Percentiles rank a stretch among this genome's conserved stretches.
These are phyloP conservation scores for Acleris sparsana DNA, from an alignment of 2,888 invertebrate species.

Conservation along the genomic window DNA sequence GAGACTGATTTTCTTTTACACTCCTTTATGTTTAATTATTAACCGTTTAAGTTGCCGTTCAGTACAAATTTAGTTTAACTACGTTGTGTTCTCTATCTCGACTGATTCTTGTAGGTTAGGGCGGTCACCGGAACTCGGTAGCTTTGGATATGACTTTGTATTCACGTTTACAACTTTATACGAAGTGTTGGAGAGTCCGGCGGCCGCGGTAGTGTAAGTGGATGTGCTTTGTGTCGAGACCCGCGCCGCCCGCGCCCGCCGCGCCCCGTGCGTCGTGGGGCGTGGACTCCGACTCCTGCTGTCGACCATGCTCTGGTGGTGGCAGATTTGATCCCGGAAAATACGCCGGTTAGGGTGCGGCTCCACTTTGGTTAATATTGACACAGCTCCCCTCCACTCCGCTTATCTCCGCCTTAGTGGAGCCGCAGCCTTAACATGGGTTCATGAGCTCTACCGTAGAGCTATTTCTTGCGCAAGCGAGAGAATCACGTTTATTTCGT, in stretches of 20 bases:
- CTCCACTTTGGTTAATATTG: no score
- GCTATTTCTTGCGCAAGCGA: no score
- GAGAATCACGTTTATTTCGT: no score
- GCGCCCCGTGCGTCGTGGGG: slow-evolving; percentile 16
- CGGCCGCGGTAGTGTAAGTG: slow-evolving; percentile 31
- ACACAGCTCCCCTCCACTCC: no score
- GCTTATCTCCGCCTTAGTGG: no score
- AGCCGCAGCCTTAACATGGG: no score
- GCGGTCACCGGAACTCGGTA: slow-evolving; percentile 35
- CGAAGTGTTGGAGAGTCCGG: neutral
- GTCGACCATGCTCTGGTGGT: no score
- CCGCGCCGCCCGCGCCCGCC: slow-evolving; percentile 25
- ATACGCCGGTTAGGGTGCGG: no score
- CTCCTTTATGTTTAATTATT: slow-evolving; percentile 46
- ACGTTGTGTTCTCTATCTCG: slow-evolving; percentile 45
- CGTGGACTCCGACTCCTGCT: no score
- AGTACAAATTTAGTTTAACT: slow-evolving; percentile 62
- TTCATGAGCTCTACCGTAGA: no score
- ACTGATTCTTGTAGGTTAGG: slow-evolving; percentile 50
- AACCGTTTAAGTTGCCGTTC: slow-evolving; percentile 50
- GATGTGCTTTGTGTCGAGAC: slow-evolving; percentile 40
- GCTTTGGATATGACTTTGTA: slow-evolving; percentile 28
- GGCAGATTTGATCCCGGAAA: no score
- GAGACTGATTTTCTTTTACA: slow-evolving; percentile 65
- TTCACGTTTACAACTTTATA: slow-evolving; percentile 27